Evolutionary conservation across 2,888 invertebrate species (phyloP), one percentile per base, ranked within the genome.

Genomic region (Amphipyra tragopoginis): DNA sequence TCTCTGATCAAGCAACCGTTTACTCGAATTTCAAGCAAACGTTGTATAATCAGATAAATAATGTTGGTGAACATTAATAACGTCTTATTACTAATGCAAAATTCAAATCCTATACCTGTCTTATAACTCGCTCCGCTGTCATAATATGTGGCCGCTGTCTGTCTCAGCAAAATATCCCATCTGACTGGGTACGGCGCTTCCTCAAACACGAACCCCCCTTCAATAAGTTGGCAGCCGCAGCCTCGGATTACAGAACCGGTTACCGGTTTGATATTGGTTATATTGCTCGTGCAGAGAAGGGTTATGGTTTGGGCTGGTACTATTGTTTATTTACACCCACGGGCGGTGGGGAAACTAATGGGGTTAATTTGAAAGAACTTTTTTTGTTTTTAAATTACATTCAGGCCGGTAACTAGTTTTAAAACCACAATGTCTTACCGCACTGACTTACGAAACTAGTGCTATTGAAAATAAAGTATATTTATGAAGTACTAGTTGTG

Each of bases 221-320:
- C 70, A 66, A 64, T 63, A 65, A 57, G 71, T 71, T 67, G 68
- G 63, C 58, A 57, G 63, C 64, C 62, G 62, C 36, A 61, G 54
- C 72, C 61, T 73, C 67, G 72, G 68, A 64, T 77, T 77, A 71
- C 74, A 61, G 56, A 77, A 77, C 73, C 70, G 73, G 75, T 77
- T 72, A 26, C 72, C 47, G 8, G 50, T 50, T 55, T 65, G 50
- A 65, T 72, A 72, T 67, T 49, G 53, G 54, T 73, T 48, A 63
- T 66, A 66, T 45, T 66, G 50, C 65, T 59, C 38, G 51, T 29
- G 44, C 47, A 47, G 53, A 54, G 51, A 64, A 66, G 63, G 72
- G 65, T 73, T 73, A 56, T 53, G 48, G 47, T 58, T 65, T 42
- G 61, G 44, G 11, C 11, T 36, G 5, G 36, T 3, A 48, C 48